phyloP scores from a whole-genome alignment of 2,888 invertebrate species.

The Argyresthia goedartella region DNA sequence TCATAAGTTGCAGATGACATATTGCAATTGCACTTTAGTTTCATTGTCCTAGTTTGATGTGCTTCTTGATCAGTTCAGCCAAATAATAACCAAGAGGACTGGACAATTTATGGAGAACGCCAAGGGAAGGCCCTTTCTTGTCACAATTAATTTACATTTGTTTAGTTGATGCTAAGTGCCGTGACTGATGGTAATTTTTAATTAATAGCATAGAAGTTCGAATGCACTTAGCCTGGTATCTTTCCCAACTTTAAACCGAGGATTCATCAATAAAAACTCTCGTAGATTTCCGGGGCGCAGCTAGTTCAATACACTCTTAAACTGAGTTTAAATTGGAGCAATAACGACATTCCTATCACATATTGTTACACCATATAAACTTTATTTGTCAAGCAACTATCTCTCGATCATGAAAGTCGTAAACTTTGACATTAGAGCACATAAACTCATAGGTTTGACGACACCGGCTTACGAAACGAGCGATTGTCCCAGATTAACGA shows the following conservation, averaged over 20 bases:
- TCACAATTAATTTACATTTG: neutral
- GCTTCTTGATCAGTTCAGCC: neutral
- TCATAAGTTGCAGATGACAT: slow-evolving; percentile 9
- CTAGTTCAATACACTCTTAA: no score
- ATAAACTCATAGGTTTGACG: slow-evolving; percentile 30
- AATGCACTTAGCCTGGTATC: no score
- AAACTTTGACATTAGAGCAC: slow-evolving; percentile 1
- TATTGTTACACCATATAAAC: no score
- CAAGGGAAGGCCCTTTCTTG: neutral
- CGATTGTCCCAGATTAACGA: slow-evolving; percentile 66
- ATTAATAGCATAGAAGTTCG: no score
- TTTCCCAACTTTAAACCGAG: no score
- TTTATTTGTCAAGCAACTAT: neutral
- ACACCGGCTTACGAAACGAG: slow-evolving; percentile 25
- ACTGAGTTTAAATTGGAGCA: no score
- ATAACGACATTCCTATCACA: no score
- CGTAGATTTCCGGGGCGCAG: no score
- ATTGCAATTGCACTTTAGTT: neutral
- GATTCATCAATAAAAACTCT: no score
- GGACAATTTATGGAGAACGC: neutral
- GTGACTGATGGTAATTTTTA: no score
- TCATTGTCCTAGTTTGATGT: neutral
- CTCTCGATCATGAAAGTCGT: slow-evolving; percentile 1
- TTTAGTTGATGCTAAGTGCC: neutral
- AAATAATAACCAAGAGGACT: neutral